Conservation (phyloP, 2,888 invertebrate genomes). For the Electrophaes corylata region DNA sequence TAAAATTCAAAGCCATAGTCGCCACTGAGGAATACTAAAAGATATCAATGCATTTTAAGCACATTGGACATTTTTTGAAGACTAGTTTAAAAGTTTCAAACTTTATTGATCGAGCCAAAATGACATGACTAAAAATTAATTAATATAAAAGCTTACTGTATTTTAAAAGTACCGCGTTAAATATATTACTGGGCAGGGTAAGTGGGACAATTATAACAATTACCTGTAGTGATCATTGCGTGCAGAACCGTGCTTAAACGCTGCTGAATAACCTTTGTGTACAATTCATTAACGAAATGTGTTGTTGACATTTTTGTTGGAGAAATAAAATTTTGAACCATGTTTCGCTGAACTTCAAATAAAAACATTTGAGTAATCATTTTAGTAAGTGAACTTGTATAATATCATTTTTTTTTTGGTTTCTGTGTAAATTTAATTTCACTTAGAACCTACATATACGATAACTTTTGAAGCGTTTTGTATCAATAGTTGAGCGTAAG, state of each 20-base stretch:
- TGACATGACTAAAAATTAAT: conserved; percentile 20
- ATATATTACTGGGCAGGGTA: conserved; percentile 28
- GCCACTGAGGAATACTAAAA: no score
- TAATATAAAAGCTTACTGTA: conserved; percentile 20
- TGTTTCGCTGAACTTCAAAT: background rate
- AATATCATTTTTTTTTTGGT: no score
- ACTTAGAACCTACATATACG: no score
- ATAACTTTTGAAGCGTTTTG: no score
- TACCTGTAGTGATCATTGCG: conserved; percentile 45
- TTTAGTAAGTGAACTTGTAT: background rate
- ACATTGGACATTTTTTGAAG: no score
- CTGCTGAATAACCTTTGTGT: conserved; percentile 40
- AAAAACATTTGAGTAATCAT: background rate
- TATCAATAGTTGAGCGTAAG: no score
- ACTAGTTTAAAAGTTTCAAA: no score
- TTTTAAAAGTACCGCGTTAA: conserved; percentile 13
- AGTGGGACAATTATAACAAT: conserved; percentile 43
- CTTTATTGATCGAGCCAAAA: conserved; percentile 4
- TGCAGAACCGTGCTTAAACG: conserved; percentile 40
- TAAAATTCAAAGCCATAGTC: no score
- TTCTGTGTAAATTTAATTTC: no score
- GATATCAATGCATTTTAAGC: no score
- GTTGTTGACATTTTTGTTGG: conserved; percentile 12
- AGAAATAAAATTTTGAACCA: conserved; percentile 6
- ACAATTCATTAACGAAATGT: conserved; percentile 29